Base-by-base conservation (phyloP, 2,113 vertebrate species). In the Proterorhinus semilunaris region DNA sequence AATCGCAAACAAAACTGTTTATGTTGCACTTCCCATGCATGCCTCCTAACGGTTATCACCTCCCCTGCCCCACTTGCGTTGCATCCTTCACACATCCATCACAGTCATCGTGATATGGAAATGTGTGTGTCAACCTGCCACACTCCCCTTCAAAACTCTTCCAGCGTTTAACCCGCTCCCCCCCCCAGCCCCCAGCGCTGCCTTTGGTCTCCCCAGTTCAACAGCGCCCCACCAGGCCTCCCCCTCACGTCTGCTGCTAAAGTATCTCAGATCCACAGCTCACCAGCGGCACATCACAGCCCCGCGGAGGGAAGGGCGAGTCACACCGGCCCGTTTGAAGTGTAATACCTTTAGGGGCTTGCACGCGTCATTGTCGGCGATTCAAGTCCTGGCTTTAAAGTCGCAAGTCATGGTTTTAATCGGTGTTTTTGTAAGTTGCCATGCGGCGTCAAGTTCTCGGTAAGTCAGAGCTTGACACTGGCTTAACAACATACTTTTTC, bases 331-430 rank as follows among this genome's bases (percentile, higher is more conserved):
- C 51, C 59, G 73, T 81, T 82, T 86, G 17, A 80, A 79, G 76
- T 83, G 82, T 42, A 51, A 83, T 72, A 80, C 79, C 85, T 87
- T 2, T 44, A 81, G 83, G 85, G 78, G 69, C 71, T 69, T 65
- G 5, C 27, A 36, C 27, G 27, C 46, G 21, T 62, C 67, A 10
- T 51, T 66, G 64, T 65, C 27, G 17, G 10, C 53, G 16, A 55
- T 55, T 10, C 17, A 11, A 11, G 17, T 21, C 6, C 57, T 6
- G 50, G 64, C 70, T 85, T 83, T 85, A 57, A 83, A 82, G 66
- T 75, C n/a, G 55, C 69, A 77, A 75, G 42, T 71, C 48, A 62
- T 74, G 76, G 68, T 79, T 52, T 47, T 43, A 58, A 6, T 8
- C 15, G 0, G 5, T 27, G 44, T 47, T 45, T 21, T 46, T 3